Evolutionary conservation across 2,113 vertebrate species (phyloP), one percentile per base, ranked within the genome.

Genomic region (Catharus fuscescens): DNA sequence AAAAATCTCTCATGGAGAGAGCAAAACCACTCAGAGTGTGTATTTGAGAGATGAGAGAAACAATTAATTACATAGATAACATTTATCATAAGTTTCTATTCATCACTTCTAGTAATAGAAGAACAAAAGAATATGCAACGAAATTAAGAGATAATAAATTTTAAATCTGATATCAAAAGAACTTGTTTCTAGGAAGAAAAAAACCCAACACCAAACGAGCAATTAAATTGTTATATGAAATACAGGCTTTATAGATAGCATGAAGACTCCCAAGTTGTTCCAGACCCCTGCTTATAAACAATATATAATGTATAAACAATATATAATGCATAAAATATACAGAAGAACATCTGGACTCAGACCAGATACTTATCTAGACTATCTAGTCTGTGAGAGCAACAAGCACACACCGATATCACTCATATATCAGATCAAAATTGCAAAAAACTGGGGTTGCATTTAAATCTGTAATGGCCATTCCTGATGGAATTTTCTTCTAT

Each of bases 31-130:
- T 53, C 29, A 52, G 36, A 83, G 42, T 25, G 16, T 6, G 2
- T 67, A 70, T 93, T 94, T 88, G 26, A 86, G 54, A 97, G 91
- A 96, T 82, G 71, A 95, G 66, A 96, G 78, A 70, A 92, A 83
- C 32, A 66, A 94, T 86, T 65, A 94, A 88, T 88, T 92, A 74
- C 44, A 95, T 9, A 95, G 94, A 94, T 92, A 86, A 80, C 26
- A 0, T 62, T 89, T 92, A 93, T 95, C 32, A 1, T 45, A 69
- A 57, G 8, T 79, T 95, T 86, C 74, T 90, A 88, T 80, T 95
- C n/a, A 95, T 72, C 24, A 70, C 73, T 94, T 53, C 76, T 66
- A 59, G 15, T 80, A 83, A 74, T 36, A 62, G 10, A 66, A 84
- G 83, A 94, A 95, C 47, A 95, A 95, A 92, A 80, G 59, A 24